Percentiles rank a stretch among this genome's conserved stretches.
Evolutionary conservation across 2,113 vertebrate species (phyloP).

Genomic region (Dasyornis broadbenti): DNA sequence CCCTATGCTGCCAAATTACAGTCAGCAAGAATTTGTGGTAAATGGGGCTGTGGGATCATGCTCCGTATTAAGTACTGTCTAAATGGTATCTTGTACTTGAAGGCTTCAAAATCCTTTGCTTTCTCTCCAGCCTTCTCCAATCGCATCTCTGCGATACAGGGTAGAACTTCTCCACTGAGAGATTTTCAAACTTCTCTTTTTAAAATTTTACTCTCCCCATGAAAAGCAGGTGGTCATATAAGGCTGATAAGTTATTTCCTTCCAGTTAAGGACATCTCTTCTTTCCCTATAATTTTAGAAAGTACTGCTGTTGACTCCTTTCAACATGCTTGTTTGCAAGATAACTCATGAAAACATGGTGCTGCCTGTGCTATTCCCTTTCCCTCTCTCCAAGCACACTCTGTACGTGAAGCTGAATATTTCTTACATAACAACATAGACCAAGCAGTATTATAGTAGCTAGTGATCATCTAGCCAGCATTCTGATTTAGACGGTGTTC

Average conservation of each 20-base stretch:
- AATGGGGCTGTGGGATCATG: neutral
- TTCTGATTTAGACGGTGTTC: neutral
- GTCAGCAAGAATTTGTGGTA: neutral
- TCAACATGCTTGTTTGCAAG: neutral
- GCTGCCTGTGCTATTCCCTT: neutral
- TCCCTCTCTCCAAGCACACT: neutral
- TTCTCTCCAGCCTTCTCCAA: neutral
- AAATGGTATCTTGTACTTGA: neutral
- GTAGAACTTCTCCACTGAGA: neutral
- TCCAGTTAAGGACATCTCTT: neutral
- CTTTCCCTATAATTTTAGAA: neutral
- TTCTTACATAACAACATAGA: neutral
- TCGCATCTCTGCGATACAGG: neutral
- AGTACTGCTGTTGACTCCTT: neutral
- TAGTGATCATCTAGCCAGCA: neutral
- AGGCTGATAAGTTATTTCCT: neutral
- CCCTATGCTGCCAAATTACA: constrained; percentile 18
- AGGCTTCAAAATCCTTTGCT: neutral
- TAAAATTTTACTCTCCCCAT: neutral
- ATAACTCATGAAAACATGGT: neutral
- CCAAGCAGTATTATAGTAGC: neutral
- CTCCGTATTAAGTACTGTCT: neutral
- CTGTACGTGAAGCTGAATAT: neutral
- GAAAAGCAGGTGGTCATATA: neutral
- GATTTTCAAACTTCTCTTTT: neutral